phyloP scores from a whole-genome alignment of 2,113 vertebrate genomes.

The Gavialis gangeticus region DNA sequence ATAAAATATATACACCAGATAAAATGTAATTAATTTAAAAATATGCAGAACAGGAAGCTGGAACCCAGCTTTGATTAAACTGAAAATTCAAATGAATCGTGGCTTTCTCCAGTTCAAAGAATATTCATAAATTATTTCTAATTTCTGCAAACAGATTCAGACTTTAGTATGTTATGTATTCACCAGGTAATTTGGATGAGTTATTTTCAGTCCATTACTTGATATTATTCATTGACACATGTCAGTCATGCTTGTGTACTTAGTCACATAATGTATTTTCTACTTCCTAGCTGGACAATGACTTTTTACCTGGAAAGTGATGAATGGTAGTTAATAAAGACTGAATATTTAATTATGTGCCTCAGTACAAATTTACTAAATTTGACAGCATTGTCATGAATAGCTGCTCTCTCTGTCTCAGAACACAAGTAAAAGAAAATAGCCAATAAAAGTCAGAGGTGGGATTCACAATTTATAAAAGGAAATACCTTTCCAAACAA shows the following conservation, averaged over 20 bases:
- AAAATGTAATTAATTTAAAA: conserved; percentile 18
- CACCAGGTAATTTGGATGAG: background rate
- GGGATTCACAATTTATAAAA: no score
- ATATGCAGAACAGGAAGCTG: conserved; percentile 1
- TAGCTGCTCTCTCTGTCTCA: background rate
- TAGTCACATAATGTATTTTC: background rate
- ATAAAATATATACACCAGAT: background rate
- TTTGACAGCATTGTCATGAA: background rate
- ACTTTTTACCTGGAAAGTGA: background rate
- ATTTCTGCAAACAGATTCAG: background rate
- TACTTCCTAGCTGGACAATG: conserved; percentile 5
- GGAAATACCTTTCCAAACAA: no score
- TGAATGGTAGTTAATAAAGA: conserved; percentile 1
- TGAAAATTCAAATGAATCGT: conserved; percentile 7
- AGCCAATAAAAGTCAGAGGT: no score
- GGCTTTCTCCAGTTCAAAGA: background rate
- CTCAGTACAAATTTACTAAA: background rate
- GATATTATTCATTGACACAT: background rate
- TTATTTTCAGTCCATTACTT: background rate
- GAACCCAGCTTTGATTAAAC: background rate
- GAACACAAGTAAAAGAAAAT: background rate
- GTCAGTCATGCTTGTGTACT: background rate
- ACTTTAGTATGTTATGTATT: background rate
- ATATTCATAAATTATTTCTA: conserved; percentile 35
- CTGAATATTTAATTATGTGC: background rate